A percentile compares a stretch with the other conserved stretches of the same genome.
Conservation (phyloP, 2,888 invertebrate species). For the Capitulum mitella region DNA sequence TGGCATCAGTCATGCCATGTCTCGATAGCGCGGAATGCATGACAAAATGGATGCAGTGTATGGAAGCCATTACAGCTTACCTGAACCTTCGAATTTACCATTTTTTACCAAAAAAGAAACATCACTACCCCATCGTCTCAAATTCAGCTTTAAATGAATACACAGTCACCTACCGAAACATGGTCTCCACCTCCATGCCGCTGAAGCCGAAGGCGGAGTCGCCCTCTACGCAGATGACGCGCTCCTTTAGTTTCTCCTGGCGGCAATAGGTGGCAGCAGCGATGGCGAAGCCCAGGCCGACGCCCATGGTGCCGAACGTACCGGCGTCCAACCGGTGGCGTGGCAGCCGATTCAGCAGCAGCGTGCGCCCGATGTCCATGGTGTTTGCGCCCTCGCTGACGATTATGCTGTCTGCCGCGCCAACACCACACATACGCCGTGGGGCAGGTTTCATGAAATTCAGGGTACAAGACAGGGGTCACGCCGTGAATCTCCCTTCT, state of each 20-base stretch:
- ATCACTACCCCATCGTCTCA: neutral
- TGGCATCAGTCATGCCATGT: no score
- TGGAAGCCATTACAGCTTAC: no score
- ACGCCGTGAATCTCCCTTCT: no score
- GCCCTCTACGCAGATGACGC: slow-evolving; percentile 88
- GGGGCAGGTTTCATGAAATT: no score
- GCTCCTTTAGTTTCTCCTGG: slow-evolving; percentile 67
- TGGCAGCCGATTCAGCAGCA: slow-evolving; percentile 73
- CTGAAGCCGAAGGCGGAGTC: slow-evolving; percentile 98
- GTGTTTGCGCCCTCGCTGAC: slow-evolving; percentile 97
- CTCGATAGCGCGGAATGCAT: no score
- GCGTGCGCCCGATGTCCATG: slow-evolving; percentile 93
- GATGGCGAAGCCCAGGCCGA: slow-evolving; percentile 83
- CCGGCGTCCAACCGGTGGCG: slow-evolving; percentile 89
- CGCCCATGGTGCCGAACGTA: slow-evolving; percentile 95
- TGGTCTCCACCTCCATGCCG: slow-evolving; percentile 96
- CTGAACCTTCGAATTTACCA: no score
- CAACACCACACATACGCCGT: no score
- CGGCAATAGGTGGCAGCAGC: slow-evolving; percentile 87
- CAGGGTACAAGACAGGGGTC: no score
- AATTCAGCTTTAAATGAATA: neutral
- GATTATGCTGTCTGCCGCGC: slow-evolving; percentile 68
- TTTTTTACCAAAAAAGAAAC: no score
- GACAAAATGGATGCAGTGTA: no score
- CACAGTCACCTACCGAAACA: slow-evolving; percentile 50